A percentile compares a stretch with the other conserved stretches of the same genome.
Evolutionary conservation across 2,113 vertebrate genomes (phyloP).

Genomic region (Malurus elegans): DNA sequence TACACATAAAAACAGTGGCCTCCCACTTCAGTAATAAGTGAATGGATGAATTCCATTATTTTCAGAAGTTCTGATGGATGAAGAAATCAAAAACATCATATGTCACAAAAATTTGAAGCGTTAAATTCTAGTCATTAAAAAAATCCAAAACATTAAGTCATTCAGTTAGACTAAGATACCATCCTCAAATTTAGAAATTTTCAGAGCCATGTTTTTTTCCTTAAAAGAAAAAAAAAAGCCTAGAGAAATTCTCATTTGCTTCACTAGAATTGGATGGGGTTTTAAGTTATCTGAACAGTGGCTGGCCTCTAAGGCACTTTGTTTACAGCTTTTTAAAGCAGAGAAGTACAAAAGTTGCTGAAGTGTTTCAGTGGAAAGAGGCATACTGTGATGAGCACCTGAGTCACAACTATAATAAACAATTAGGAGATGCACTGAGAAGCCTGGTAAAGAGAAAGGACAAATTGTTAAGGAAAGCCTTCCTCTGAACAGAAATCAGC

Average conservation of each 20-base stretch:
- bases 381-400: background rate
- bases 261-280: background rate
- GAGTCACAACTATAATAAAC: background rate
- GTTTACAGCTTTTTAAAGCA: background rate
- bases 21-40: background rate
- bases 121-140: background rate
- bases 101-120: background rate
- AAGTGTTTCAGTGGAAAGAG: background rate
- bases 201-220: background rate
- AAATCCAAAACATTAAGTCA: background rate
- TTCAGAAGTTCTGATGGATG: background rate
- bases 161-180: background rate
- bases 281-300: background rate
- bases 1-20: background rate
- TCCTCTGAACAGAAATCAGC: background rate
- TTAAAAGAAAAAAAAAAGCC: rapidly evolving
- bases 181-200: background rate
- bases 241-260: background rate
- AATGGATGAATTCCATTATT: background rate
- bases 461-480: background rate
- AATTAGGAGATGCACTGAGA: background rate
- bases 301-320: background rate
- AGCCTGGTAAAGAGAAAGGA: background rate
- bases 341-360: background rate
- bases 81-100: background rate